phyloP scores from a whole-genome alignment of 1,140 invertebrate genomes.

The Bombus waltoni region DNA sequence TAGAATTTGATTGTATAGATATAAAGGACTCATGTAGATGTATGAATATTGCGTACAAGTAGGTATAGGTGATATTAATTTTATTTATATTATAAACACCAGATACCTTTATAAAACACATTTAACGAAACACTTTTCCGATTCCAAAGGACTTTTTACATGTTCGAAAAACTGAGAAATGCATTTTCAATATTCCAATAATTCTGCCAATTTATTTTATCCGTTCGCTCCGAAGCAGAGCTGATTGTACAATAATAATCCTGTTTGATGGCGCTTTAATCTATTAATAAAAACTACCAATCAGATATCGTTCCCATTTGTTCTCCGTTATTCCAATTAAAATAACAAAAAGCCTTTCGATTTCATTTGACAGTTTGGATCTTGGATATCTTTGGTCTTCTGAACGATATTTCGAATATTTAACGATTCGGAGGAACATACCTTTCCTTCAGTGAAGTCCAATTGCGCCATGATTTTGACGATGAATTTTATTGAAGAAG shows the following conservation, averaged over 20 bases:
- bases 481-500: not conserved
- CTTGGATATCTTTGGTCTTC: not conserved
- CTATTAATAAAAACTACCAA: not conserved
- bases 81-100: not conserved
- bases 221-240: too few species aligned
- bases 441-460: not conserved
- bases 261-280: too few species aligned
- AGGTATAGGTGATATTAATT: conserved; percentile 3
- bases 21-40: not conserved
- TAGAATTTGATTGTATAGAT: not conserved
- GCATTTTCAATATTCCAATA: conserved; percentile 11
- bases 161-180: not conserved
- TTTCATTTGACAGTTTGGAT: not conserved
- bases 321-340: not conserved
- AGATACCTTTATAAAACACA: not conserved
- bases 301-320: not conserved
- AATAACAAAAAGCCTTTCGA: not conserved
- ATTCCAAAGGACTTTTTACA: not conserved
- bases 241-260: too few species aligned
- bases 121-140: not conserved
- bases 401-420: not conserved
- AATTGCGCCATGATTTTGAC: not conserved
- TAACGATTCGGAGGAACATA: not conserved
- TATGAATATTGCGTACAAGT: not conserved
- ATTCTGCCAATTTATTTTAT: not conserved